Evolutionary conservation across 1,140 invertebrate genomes (phyloP), one percentile per base, ranked within the genome.

Genomic region (Drosophila funebris): DNA sequence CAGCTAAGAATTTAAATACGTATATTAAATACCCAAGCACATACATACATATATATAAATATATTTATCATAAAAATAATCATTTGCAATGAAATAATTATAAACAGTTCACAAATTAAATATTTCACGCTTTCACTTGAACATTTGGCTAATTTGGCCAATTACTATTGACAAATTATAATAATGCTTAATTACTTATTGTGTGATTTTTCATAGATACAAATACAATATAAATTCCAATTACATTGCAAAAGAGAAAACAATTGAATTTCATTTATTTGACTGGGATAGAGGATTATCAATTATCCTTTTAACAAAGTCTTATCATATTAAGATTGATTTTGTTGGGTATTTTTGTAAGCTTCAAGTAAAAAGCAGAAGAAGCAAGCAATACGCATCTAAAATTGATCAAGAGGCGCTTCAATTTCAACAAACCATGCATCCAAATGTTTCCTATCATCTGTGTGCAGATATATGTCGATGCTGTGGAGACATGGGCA

Each of bases 201-300:
- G 60, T 75, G 74, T 85, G 71, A 85, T 75, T 74, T 70, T 60
- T 39, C 16, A 46, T 24, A 60, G 41, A 60, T 72, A 44, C 75
- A 83, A 73, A 80, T 78, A 88, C 71, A 88, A 87, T 62, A 88
- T 82, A 88, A 82, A 87, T 87, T 52, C 29, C 60, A 75, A 87
- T 87, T 88, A 78, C 83, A 87, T 87, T 82, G 82, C 82, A 88
- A 87, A 73, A 29, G 44, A 58, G 13, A 43, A n/a, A 0, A 5
- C 7, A 16, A 14, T 3, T 57, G 8, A 3, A 9, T n/a, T 31
- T 18, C 43, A 7, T 52, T 62, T 56, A 13, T 33, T 24, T 61
- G 18, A 13, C 37, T 64, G n/a, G 9, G n/a, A 48, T 27, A 6
- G 14, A 8, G 2, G 8, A 24, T 0, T n/a, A 46, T 0, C 3